Evolutionary conservation across 2,113 vertebrate species (phyloP).

Genomic region (Saimiri boliviensis): DNA sequence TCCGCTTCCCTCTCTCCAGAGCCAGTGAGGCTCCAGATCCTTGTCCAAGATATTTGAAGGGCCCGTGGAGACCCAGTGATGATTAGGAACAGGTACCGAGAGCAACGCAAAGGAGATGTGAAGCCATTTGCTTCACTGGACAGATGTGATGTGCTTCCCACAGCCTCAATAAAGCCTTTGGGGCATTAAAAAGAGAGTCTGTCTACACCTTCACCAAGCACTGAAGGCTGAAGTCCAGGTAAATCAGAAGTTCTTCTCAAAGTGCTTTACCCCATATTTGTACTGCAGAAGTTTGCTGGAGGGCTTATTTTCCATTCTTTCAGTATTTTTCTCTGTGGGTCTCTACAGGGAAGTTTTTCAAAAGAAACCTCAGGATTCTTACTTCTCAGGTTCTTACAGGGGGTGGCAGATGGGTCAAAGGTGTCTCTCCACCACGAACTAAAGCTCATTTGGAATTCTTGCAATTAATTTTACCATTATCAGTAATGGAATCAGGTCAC

Average conservation of each 20-base stretch:
- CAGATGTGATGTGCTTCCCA: not conserved
- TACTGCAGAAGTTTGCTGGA: not conserved
- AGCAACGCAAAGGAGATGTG: not conserved
- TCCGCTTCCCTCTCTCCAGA: too few species aligned
- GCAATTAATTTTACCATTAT: not conserved
- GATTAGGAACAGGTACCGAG: not conserved
- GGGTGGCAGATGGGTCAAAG: not conserved
- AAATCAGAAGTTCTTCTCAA: not conserved
- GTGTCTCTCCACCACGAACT: not conserved
- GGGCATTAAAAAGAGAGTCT: not conserved
- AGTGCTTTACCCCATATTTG: not conserved
- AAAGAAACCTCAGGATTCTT: not conserved
- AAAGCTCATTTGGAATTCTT: not conserved
- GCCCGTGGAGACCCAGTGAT: rapidly evolving
- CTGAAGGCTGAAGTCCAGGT: not conserved
- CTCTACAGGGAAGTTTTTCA: not conserved
- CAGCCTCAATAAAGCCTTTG: not conserved
- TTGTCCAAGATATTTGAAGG: not conserved
- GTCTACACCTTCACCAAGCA: not conserved
- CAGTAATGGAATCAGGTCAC: not conserved
- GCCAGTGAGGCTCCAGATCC: not conserved
- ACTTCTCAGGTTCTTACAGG: not conserved
- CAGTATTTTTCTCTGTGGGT: not conserved
- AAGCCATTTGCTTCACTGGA: not conserved
- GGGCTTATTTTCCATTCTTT: not conserved